phyloP scores from a whole-genome alignment of 2,888 invertebrate species.

The Ormyrus pomaceus region DNA sequence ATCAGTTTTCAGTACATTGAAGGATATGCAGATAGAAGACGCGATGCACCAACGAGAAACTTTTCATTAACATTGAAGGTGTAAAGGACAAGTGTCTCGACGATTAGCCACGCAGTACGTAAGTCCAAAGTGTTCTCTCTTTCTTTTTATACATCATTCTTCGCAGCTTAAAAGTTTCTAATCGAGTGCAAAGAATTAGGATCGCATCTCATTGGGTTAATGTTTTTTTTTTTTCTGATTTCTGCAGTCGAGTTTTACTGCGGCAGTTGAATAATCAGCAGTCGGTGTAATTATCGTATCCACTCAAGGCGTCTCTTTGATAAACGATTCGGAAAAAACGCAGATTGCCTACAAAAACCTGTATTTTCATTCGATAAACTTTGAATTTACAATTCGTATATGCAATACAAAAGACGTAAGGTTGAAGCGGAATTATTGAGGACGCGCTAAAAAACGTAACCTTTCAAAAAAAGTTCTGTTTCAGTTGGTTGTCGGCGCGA shows the following conservation, averaged over 20 bases:
- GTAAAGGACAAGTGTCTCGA: conserved; percentile 43
- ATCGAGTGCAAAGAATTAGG: conserved; percentile 23
- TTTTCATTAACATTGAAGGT: conserved; percentile 36
- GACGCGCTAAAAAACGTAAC: neutral
- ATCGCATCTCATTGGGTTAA: conserved; percentile 9
- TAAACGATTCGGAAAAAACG: conserved; percentile 22
- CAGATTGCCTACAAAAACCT: no score
- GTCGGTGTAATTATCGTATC: conserved; percentile 36
- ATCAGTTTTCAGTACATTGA: conserved; percentile 73
- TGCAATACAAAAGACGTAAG: no score
- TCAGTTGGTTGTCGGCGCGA: neutral
- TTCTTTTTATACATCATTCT: conserved; percentile 25
- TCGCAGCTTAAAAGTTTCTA: conserved; percentile 9
- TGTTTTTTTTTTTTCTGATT: conserved; percentile 26
- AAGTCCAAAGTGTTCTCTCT: conserved; percentile 18
- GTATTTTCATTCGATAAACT: no score
- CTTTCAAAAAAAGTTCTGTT: conserved; percentile 8
- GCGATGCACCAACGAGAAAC: conserved; percentile 52
- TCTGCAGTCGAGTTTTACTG: conserved; percentile 45
- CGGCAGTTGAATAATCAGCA: conserved; percentile 54
- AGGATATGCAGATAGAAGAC: conserved; percentile 73
- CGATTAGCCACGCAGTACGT: conserved; percentile 36
- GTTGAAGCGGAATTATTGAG: no score
- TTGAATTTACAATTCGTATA: no score
- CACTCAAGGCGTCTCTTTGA: conserved; percentile 5